Conservation (phyloP, 2,113 vertebrate genomes). For the Pterocles burchelli region DNA sequence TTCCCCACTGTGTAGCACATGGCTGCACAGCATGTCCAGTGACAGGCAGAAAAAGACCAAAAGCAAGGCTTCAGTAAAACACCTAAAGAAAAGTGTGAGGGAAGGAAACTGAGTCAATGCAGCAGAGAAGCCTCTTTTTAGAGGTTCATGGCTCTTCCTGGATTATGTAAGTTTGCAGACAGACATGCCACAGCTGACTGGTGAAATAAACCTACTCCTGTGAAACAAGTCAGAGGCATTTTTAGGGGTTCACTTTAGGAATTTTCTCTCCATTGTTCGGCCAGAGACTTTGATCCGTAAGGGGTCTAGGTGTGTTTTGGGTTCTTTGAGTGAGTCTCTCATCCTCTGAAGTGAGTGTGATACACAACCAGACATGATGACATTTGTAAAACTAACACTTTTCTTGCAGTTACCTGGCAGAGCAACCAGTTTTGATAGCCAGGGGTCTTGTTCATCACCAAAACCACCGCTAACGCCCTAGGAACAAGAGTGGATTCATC, state of each 20-base stretch:
- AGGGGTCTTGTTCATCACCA: constrained; percentile 94
- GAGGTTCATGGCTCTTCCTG: background rate
- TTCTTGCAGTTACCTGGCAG: constrained; percentile 89
- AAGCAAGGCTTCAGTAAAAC: background rate
- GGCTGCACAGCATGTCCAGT: background rate
- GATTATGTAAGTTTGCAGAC: background rate
- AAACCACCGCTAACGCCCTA: constrained; percentile 88
- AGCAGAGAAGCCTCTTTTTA: background rate
- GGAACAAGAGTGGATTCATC: background rate
- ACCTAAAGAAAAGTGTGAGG: background rate
- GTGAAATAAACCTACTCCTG: background rate
- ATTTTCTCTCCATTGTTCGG: background rate
- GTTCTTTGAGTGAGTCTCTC: background rate
- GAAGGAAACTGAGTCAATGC: background rate
- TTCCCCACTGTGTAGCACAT: background rate
- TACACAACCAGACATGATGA: background rate
- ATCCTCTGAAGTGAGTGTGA: background rate
- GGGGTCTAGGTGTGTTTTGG: background rate
- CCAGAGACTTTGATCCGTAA: background rate
- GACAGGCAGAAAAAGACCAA: background rate
- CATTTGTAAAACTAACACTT: constrained; percentile 42
- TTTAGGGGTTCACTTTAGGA: background rate
- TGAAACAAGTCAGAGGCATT: background rate
- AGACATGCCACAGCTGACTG: background rate
- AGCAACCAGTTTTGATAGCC: constrained; percentile 97